phyloP scores from a whole-genome alignment of 2,113 vertebrate genomes.

The Limanda limanda region DNA sequence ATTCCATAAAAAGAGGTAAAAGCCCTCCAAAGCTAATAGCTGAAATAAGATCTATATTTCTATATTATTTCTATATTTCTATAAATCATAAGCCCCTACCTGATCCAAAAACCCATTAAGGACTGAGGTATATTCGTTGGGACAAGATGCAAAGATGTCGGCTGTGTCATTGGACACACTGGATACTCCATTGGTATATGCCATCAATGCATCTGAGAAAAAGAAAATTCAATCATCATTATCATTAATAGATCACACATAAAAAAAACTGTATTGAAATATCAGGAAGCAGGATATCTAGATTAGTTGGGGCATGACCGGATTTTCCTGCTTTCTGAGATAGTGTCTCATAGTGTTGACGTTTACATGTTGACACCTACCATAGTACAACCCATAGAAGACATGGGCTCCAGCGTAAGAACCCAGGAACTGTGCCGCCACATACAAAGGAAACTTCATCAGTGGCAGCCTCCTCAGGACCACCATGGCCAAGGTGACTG shows the following conservation, averaged over 20 bases:
- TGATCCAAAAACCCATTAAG: slow-evolving; percentile 92
- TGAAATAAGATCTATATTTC: no score
- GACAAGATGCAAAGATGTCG: slow-evolving; percentile 94
- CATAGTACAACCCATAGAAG: slow-evolving; percentile 91
- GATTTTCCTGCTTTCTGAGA: neutral
- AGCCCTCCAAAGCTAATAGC: neutral
- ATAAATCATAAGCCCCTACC: slow-evolving; percentile 76
- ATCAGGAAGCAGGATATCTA: neutral
- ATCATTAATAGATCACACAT: neutral
- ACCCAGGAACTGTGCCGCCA: slow-evolving; percentile 90
- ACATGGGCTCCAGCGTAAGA: slow-evolving; percentile 89
- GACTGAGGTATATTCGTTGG: slow-evolving; percentile 86
- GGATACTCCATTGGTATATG: slow-evolving; percentile 84
- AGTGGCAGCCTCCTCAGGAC: slow-evolving; percentile 89
- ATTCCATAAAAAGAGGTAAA: slow-evolving; percentile 19
- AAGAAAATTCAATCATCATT: neutral
- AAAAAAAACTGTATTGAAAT: neutral
- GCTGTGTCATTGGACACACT: slow-evolving; percentile 90
- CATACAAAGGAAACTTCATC: slow-evolving; percentile 92
- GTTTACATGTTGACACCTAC: slow-evolving; percentile 75
- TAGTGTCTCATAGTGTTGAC: slow-evolving; percentile 2
- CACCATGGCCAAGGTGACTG: slow-evolving; percentile 94
- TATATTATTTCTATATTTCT: no score
- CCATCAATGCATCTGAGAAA: slow-evolving; percentile 88
- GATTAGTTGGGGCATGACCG: neutral